Conservation (phyloP, 30 jellyfish, hydroid and myxozoan genomes). For the Rhopilema esculentum region DNA sequence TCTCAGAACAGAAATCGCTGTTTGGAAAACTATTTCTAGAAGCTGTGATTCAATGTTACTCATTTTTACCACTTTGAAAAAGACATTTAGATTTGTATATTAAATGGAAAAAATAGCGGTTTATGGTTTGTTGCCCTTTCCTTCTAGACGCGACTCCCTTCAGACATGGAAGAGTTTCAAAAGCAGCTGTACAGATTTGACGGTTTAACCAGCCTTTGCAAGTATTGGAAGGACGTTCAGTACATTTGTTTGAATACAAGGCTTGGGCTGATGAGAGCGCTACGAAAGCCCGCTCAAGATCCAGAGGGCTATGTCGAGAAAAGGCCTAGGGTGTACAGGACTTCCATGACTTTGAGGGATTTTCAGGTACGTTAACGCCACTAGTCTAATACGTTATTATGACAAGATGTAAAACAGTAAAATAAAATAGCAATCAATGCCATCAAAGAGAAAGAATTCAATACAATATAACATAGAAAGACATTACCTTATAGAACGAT, state of each 20-base stretch:
- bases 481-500: too few relatives aligned
- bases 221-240: conserved; percentile 86
- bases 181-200: conserved; percentile 58
- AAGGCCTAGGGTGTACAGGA: not conserved
- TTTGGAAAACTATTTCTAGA: too few relatives aligned
- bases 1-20: too few relatives aligned
- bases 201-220: conserved; percentile 57
- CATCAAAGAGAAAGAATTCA: too few relatives aligned
- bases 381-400: too few relatives aligned
- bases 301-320: not conserved
- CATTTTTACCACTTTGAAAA: too few relatives aligned
- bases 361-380: conserved; percentile 41
- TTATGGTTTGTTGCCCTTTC: not conserved
- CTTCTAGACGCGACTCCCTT: conserved; percentile 73
- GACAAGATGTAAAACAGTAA: too few relatives aligned
- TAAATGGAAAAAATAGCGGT: too few relatives aligned
- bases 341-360: conserved; percentile 35
- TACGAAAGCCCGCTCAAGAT: not conserved
- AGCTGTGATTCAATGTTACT: too few relatives aligned
- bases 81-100: too few relatives aligned
- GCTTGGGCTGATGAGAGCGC: conserved; percentile 47
- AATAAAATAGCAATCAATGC: too few relatives aligned
- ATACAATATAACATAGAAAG: too few relatives aligned
- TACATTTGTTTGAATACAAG: conserved; percentile 86
- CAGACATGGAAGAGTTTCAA: conserved; percentile 69